Base-by-base conservation (phyloP, 2,797 vertebrate genomes). In the Tiaroga cobitis region DNA sequence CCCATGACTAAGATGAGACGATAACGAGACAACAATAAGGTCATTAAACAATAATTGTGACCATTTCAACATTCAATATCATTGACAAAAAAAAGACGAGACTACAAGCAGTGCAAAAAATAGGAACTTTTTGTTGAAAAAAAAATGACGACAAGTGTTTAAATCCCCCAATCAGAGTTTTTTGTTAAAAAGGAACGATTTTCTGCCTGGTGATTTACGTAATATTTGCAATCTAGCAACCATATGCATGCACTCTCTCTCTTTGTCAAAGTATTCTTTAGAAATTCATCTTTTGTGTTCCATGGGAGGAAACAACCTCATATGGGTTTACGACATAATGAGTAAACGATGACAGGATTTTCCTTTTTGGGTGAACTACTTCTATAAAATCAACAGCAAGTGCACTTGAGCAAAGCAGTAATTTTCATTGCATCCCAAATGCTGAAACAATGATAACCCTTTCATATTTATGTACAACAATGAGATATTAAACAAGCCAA, bases 351-450 rank as follows among this genome's bases (percentile, higher is more conserved):
- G 21, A 77, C 34, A 77, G 9, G 34, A 37, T 76, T 21, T 34
- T 24, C 10, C 11, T 15, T 56, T 56, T 76, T n/a, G 49, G 3
- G 6, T 56, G 11, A 56, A 56, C 49, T 37, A 56, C 34, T 76
- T 26, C n/a, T 19, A 51, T 75, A 51, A 75, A 74, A 34, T 56
- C 21, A 63, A 63, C 56, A 79, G 76, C 24, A 61, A 39, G 54
- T 61, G n/a, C 56, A 63, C 56, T 79, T 79, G 26, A 79, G 59
- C 5, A 11, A 79, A 46, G 4, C 59, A 65, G 6, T 79, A 0
- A 21, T 46, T 79, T 65, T 21, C 1, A 46, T 15, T 65, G 19
- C 5, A 32, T 46, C 43, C 39, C 18, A 65, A 65, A 32, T 32
- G 39, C 39, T 79, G 39, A 32, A 43, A 32, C 26, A 63, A 46